Conservation (phyloP, 2,888 invertebrate genomes). For the Caenorhabditis panamensis region DNA sequence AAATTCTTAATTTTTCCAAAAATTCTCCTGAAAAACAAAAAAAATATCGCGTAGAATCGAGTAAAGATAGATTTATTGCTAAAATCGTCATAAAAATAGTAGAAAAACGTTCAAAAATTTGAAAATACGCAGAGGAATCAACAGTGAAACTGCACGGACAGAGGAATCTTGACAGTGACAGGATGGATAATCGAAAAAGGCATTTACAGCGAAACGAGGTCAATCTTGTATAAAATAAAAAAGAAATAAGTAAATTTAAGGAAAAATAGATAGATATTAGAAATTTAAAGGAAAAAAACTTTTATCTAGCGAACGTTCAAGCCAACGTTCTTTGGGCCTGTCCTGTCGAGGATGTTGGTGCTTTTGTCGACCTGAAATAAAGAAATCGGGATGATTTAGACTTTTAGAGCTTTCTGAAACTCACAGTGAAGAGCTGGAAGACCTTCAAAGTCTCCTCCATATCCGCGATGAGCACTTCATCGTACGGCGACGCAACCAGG, state of each 20-base stretch:
- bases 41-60: too few relatives aligned
- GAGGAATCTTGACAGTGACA: too few relatives aligned
- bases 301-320: conserved; percentile 51
- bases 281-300: neutral
- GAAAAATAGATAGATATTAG: neutral
- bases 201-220: too few relatives aligned
- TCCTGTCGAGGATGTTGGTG: conserved; percentile 56
- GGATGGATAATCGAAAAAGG: neutral
- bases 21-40: too few relatives aligned
- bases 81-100: too few relatives aligned
- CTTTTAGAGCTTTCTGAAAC: neutral
- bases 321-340: conserved; percentile 51
- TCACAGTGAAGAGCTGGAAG: conserved; percentile 50
- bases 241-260: conserved; percentile 14
- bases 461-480: conserved; percentile 57
- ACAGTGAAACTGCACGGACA: too few relatives aligned
- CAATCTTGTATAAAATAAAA: too few relatives aligned
- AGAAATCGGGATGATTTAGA: neutral
- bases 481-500: conserved; percentile 51
- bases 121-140: too few relatives aligned
- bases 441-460: conserved; percentile 63
- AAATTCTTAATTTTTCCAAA: too few relatives aligned
- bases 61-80: too few relatives aligned
- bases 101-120: too few relatives aligned
- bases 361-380: conserved; percentile 58